These are phyloP conservation scores for Trachelus troglodyta DNA, from an alignment of 2,888 invertebrate species.

Conservation along the genomic window DNA sequence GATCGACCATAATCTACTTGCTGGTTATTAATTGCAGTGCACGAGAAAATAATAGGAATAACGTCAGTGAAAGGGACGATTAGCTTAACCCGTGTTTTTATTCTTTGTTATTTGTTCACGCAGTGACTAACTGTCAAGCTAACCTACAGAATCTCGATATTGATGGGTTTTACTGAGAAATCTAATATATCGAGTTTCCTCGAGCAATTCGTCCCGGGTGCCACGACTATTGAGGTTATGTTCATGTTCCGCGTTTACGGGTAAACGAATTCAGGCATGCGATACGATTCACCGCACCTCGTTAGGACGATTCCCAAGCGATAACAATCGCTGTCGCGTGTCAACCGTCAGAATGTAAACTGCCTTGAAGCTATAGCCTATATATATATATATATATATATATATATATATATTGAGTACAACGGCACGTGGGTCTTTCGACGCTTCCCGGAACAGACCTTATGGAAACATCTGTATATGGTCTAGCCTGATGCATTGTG, in stretches of 20 bases:
- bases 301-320: constrained; percentile 3
- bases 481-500: neutral
- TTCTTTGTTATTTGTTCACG: neutral
- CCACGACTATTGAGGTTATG: neutral
- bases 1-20: neutral
- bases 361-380: neutral
- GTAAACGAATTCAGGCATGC: neutral
- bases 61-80: neutral
- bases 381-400: too few relatives aligned
- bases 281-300: neutral
- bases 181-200: neutral
- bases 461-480: neutral
- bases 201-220: neutral
- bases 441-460: neutral
- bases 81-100: neutral
- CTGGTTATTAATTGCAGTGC: neutral
- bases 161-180: neutral
- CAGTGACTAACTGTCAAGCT: neutral
- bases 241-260: neutral
- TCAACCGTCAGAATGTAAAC: neutral
- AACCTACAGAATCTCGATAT: neutral
- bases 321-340: constrained; percentile 4
- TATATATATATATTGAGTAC: neutral
- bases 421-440: neutral
- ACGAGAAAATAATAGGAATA: neutral